Evolutionary conservation across 2,888 invertebrate species (phyloP), one percentile per base, ranked within the genome.

Genomic region (Lymantria dispar): DNA sequence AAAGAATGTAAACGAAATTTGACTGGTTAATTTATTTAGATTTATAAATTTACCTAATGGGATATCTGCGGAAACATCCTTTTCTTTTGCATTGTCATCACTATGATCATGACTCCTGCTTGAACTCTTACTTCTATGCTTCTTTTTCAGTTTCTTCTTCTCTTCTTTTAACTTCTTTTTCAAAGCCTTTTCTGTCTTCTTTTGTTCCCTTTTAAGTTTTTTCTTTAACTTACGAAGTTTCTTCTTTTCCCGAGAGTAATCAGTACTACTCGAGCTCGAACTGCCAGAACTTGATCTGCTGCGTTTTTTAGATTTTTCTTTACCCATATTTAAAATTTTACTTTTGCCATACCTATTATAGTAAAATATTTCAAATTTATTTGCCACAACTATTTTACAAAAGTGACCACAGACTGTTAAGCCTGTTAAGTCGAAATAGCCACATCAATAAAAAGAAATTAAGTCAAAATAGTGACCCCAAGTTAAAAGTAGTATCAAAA

Each of bases 161-260:
- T 90, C 85, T 45, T 89, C 90, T 72, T 89, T 91, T 33, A 91
- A 72, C 64, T 92, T 92, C 70, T 86, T 92, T 67, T 91, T 93
- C 44, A 92, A 78, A 44, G 90, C 84, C 62, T 83, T 93, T 52
- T 91, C 89, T 39, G 88, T 91, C 69, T 91, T 92, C 60, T 87
- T 90, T 62, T 92, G 90, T 66, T 92, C 92, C 68, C 87, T 92
- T 57, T 85, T 92, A 8, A 93, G 72, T 72, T 92, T 92, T 69
- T 92, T 93, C 68, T 92, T 93, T 40, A 92, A 79, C 70, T 92
- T 92, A 31, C 89, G 92, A 12, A 92, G 85, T 74, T 89, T 91
- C 59, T 81, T 88, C 62, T 90, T 91, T 62, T 92, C 91, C 48
- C 81, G 86, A 0, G 91, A 88, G 10, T 85, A 81, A 59, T 90